phyloP scores from a whole-genome alignment of 2,113 vertebrate species.

The Lepisosteus osseus region DNA sequence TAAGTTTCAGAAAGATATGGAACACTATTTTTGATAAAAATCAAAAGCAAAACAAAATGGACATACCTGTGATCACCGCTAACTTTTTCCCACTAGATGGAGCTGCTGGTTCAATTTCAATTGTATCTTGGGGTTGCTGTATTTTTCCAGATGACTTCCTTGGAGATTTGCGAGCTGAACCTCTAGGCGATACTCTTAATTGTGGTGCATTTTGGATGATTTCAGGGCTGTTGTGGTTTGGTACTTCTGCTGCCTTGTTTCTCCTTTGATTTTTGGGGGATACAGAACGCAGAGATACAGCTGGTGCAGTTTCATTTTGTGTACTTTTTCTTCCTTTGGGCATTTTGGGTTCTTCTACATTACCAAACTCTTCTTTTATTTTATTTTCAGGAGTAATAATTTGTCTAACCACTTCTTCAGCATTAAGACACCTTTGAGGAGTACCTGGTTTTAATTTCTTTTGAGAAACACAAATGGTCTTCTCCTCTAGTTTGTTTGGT shows the following conservation, averaged over 20 bases:
- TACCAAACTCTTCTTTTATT: neutral
- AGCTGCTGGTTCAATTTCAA: slow-evolving; percentile 27
- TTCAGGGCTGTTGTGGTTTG: neutral
- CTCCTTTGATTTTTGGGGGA: neutral
- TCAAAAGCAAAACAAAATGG: neutral
- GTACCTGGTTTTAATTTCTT: slow-evolving; percentile 30
- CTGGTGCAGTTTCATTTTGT: slow-evolving; percentile 5
- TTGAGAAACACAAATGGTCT: slow-evolving; percentile 13
- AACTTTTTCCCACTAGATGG: slow-evolving; percentile 16
- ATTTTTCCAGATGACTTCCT: slow-evolving; percentile 33
- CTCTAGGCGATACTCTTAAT: neutral
- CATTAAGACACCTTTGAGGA: slow-evolving; percentile 35
- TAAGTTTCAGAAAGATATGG: no score
- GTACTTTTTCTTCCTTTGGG: slow-evolving; percentile 44
- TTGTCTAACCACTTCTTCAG: slow-evolving; percentile 41
- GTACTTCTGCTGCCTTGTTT: neutral
- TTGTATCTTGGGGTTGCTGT: slow-evolving; percentile 11
- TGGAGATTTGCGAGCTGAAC: slow-evolving; percentile 33
- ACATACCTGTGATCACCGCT: slow-evolving; percentile 4
- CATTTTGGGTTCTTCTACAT: slow-evolving; percentile 30
- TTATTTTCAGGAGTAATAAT: slow-evolving; percentile 12
- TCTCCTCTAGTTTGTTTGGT: neutral
- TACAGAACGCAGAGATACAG: neutral
- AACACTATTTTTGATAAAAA: slow-evolving; percentile 11
- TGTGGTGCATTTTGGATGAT: neutral